A percentile compares a stretch with the other conserved stretches of the same genome.
These are phyloP conservation scores for Macrotis lagotis DNA, from an alignment of 2,113 vertebrate species.

Conservation along the genomic window DNA sequence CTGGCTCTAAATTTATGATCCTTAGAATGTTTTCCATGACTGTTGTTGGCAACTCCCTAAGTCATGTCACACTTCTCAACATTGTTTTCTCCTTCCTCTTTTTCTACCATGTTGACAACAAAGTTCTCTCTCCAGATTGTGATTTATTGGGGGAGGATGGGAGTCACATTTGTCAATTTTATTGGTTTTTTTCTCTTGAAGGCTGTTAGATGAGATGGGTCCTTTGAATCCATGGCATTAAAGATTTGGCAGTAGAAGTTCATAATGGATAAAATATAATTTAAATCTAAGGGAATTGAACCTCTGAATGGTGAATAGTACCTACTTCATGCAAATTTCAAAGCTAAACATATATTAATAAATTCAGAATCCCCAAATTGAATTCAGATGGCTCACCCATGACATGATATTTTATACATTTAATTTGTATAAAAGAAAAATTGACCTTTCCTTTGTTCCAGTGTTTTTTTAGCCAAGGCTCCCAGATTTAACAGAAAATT, in stretches of 20 bases:
- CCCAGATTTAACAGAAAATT: conserved; percentile 11
- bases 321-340: conserved; percentile 29
- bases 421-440: conserved; percentile 26
- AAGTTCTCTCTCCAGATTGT: neutral
- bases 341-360: conserved; percentile 64
- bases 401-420: conserved; percentile 44
- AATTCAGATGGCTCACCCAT: conserved; percentile 15
- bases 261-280: conserved; percentile 45
- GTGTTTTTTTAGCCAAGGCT: neutral
- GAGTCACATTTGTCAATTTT: neutral
- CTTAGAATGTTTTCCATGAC: neutral
- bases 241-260: conserved; percentile 22
- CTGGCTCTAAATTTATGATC: neutral
- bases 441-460: neutral
- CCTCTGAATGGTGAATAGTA: conserved; percentile 43
- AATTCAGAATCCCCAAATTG: conserved; percentile 50
- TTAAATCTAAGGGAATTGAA: conserved; percentile 56
- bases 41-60: neutral
- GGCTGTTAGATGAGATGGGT: neutral
- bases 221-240: conserved; percentile 55
- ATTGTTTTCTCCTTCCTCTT: conserved; percentile 34
- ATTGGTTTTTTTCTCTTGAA: neutral
- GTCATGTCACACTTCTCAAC: neutral
- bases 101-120: neutral
- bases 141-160: conserved; percentile 1